These are phyloP conservation scores for Ischnura elegans DNA, from an alignment of 2,888 invertebrate species.

Conservation along the genomic window DNA sequence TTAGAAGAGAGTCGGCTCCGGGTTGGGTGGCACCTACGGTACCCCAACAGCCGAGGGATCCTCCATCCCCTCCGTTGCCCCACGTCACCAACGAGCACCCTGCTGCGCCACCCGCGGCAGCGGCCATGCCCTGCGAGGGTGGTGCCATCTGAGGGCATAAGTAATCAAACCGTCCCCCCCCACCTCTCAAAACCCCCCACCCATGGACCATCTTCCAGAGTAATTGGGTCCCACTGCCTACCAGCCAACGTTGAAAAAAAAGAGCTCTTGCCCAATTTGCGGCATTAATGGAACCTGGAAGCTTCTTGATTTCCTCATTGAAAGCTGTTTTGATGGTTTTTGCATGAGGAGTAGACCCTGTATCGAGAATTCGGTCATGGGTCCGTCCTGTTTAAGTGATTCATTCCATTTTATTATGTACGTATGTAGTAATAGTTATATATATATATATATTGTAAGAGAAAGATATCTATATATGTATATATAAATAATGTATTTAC, in stretches of 20 bases:
- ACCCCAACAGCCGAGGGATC: not conserved
- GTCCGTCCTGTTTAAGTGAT: conserved; percentile 66
- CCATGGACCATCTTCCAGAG: conserved; percentile 57
- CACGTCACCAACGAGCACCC: conserved; percentile 18
- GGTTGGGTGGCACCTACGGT: conserved; percentile 43
- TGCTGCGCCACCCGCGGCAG: not conserved
- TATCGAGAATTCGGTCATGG: conserved; percentile 61
- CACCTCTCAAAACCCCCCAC: conserved; percentile 11
- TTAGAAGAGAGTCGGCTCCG: conserved; percentile 41
- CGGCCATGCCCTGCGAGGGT: conserved; percentile 23
- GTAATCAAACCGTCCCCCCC: conserved; percentile 37
- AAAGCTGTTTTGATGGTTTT: conserved; percentile 34
- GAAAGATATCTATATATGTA: conserved; percentile 51
- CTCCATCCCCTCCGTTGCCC: conserved; percentile 46
- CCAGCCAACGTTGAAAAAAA: conserved; percentile 42
- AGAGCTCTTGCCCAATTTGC: conserved; percentile 42
- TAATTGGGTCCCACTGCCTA: conserved; percentile 61
- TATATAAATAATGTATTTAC: conserved; percentile 50
- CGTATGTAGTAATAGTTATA: conserved; percentile 57
- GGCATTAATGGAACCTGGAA: conserved; percentile 48
- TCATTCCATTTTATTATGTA: conserved; percentile 62
- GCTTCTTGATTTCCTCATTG: conserved; percentile 48
- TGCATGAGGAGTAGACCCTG: conserved; percentile 59
- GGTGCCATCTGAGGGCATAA: conserved; percentile 50
- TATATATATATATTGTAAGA: conserved; percentile 52